A percentile compares a stretch with the other conserved stretches of the same genome.
These are phyloP conservation scores for Meghimatium bilineatum DNA, from an alignment of 2,888 invertebrate genomes.

Conservation along the genomic window DNA sequence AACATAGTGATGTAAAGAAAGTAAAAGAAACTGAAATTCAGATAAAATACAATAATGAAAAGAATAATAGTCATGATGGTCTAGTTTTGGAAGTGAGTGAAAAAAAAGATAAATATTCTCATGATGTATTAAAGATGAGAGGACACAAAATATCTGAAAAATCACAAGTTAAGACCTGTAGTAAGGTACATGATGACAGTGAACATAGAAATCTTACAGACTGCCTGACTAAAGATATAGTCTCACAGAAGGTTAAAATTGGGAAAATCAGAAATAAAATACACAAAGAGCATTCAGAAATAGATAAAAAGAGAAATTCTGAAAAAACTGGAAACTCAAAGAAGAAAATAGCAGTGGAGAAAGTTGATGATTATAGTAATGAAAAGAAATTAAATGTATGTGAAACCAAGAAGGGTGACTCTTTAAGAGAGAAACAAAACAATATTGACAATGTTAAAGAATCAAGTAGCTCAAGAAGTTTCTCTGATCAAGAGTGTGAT, in stretches of 20 bases:
- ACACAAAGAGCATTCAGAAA: slow-evolving; percentile 2
- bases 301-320: background rate
- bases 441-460: background rate
- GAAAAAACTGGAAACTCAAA: background rate
- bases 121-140: background rate
- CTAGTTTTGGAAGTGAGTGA: background rate
- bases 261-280: background rate
- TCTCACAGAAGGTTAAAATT: background rate
- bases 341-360: background rate
- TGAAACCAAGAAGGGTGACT: background rate
- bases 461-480: background rate
- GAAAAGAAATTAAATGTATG: background rate
- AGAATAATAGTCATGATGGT: background rate
- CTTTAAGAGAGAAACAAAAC: background rate
- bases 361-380: background rate
- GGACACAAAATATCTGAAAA: background rate
- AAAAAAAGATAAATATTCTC: background rate
- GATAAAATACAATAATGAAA: background rate
- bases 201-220: background rate
- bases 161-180: background rate
- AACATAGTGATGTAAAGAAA: background rate
- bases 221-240: background rate
- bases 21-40: background rate
- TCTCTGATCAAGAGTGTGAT: background rate
- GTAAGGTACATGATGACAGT: background rate